A percentile compares a stretch with the other conserved stretches of the same genome.
phyloP scores from a whole-genome alignment of 2,888 invertebrate genomes.

The Adelphocoris suturalis region DNA sequence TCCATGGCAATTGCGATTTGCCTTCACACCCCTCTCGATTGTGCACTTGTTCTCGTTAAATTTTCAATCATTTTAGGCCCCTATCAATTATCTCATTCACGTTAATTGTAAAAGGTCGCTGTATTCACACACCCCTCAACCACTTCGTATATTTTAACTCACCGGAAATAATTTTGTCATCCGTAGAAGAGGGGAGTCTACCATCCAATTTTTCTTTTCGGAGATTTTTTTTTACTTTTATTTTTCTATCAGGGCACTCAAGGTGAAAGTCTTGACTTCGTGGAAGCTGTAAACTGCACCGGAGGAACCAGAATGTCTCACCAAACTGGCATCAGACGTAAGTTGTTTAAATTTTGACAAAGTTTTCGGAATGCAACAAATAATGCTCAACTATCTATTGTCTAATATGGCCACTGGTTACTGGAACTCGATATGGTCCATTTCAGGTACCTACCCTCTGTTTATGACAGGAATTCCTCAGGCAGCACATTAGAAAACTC shows the following conservation, averaged over 20 bases:
- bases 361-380: too few relatives aligned
- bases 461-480: neutral
- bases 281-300: slow-evolving; percentile 72
- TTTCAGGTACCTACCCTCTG: neutral
- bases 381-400: neutral
- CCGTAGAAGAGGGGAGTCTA: neutral
- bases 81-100: slow-evolving; percentile 45
- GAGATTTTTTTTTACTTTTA: neutral
- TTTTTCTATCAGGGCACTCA: neutral
- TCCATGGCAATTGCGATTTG: neutral
- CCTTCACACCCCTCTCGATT: neutral
- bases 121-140: slow-evolving; percentile 42
- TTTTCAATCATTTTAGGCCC: slow-evolving; percentile 38
- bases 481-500: too few relatives aligned
- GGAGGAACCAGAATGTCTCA: slow-evolving; percentile 85
- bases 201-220: neutral
- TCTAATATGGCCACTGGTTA: slow-evolving; percentile 7
- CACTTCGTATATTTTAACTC: neutral
- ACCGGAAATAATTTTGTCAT: neutral
- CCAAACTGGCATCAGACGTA: slow-evolving; percentile 94
- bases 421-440: slow-evolving; percentile 15
- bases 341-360: neutral
- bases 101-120: slow-evolving; percentile 34
- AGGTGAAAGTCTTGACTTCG: slow-evolving; percentile 24
- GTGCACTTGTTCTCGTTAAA: slow-evolving; percentile 7